Percentiles rank a stretch among this genome's conserved stretches.
Evolutionary conservation across 2,888 invertebrate species (phyloP).

Genomic region (Pandemis heparana): DNA sequence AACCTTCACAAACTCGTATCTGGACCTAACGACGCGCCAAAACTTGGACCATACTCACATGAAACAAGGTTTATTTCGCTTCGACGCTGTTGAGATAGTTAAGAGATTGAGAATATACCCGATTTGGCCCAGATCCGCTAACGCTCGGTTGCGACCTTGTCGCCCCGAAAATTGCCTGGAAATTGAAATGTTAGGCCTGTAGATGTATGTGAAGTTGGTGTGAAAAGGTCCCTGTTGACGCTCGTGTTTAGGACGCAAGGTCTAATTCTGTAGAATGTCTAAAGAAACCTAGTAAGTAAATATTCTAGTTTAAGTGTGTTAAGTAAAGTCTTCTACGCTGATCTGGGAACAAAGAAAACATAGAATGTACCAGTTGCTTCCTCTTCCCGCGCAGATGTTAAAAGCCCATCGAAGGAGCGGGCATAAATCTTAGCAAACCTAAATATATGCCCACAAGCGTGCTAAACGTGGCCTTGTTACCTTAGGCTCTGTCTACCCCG

Average conservation of each 20-base stretch:
- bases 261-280: background rate
- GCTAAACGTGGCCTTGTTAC: too few relatives aligned
- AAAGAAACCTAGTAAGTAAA: too few relatives aligned
- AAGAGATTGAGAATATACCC: background rate
- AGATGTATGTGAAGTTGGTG: background rate
- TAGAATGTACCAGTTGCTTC: too few relatives aligned
- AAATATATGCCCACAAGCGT: too few relatives aligned
- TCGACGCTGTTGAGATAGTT: background rate
- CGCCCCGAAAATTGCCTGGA: constrained; percentile 8
- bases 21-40: background rate
- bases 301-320: background rate
- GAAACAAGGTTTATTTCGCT: constrained; percentile 1
- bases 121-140: constrained; percentile 19
- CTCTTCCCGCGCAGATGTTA: too few relatives aligned
- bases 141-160: constrained; percentile 16
- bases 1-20: background rate
- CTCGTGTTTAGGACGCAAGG: background rate
- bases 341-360: too few relatives aligned
- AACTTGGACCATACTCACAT: background rate
- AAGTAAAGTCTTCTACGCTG: background rate
- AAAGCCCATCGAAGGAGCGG: background rate
- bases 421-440: too few relatives aligned
- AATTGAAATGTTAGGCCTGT: constrained; percentile 17
- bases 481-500: too few relatives aligned
- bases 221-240: background rate